Base-by-base conservation (phyloP, 2,888 invertebrate genomes). In the Hyles lineata region DNA sequence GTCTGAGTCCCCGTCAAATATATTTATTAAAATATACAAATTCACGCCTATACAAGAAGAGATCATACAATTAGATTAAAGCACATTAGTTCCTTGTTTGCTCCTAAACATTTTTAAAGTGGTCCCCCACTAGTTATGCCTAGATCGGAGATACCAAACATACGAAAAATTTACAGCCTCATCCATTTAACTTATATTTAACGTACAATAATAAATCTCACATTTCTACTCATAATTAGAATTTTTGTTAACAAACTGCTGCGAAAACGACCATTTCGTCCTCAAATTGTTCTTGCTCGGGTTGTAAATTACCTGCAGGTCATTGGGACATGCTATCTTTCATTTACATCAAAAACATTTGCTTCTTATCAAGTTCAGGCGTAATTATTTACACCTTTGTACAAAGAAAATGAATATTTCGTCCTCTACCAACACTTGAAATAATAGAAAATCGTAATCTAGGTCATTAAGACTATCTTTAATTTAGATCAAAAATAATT, bases 301-400 rank as follows among this genome's bases (percentile, higher is more conserved):
- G 19, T 15, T 43, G 43, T 43, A 17, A 61, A 61, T 61, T 43
- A 43, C 43, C 2, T 11, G 15, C 17, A 61, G 61, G 19, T 29
- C 29, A 61, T 61, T 61, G 19, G 61, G 8, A 21, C 17, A 61
- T 11, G 29, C 19, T 61, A 61, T 61, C 61, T 61, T 61, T 29
- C 17, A 60, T 60, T 29, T 29, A 61, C 29, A 61, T 61, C 61
- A 29, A 61, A 5, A 23, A 23, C 25, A 60, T 23, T 60, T 60
- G 0, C 0, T 59, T 59, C 21, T n/a, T 59, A 43, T 43, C 43
- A 59, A 59, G 9, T 59, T 21, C 11, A 59, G 8, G 23, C 23
- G 60, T 15, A 60, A 60, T 60, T 60, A 60, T 60, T 60, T 60
- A 60, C 60, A 60, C 60, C 23, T 60, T 25, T 25, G 11, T 17